Base-by-base conservation (phyloP, 2,113 vertebrate species). In the Macquaria australasica region DNA sequence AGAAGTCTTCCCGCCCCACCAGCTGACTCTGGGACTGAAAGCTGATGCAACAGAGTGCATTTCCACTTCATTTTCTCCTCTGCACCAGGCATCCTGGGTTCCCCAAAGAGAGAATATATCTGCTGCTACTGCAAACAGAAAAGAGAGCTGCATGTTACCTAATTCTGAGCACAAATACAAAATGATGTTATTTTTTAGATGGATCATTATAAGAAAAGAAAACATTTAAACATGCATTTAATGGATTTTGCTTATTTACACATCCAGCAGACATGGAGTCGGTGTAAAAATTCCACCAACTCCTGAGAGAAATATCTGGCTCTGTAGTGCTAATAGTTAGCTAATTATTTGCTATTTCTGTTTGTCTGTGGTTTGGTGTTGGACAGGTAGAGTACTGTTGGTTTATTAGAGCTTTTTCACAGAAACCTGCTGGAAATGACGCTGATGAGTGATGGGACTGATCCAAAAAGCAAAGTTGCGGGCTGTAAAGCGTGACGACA, bases 1-100 rank as follows among this genome's bases (percentile, higher is more conserved):
- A 71, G 60, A 64, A 73, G 82, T 82, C 73, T 58, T 75, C 48
- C 75, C 66, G 53, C 31, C 77, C 77, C 66, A 34, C 48, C 67
- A 64, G 87, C 81, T 62, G 67, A 86, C 73, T 85, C n/a, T 28
- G 76, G 45, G 70, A 68, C 31, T 77, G 63, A 75, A 60, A 67
- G 68, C 81, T 88, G 84, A 82, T 4, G 50, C 66, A 88, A 87
- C 74, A 56, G 67, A 67, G 56, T 75, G 58, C 56, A 66, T 79
- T 79, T 73, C 56, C 45, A 59, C 63, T 66, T 79, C 14, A 60
- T 71, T 82, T 75, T 67, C n/a, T 76, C n/a, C 71, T 73, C 50
- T 37, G 34, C 72, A 31, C 37, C 62, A 78, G 43, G 31, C 51
- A 12, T 69, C 25, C 21, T 1, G n/a, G 48, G 34, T 23, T 81